These are phyloP conservation scores for Daboia siamensis DNA, from an alignment of 2,113 vertebrate genomes.

Conservation along the genomic window DNA sequence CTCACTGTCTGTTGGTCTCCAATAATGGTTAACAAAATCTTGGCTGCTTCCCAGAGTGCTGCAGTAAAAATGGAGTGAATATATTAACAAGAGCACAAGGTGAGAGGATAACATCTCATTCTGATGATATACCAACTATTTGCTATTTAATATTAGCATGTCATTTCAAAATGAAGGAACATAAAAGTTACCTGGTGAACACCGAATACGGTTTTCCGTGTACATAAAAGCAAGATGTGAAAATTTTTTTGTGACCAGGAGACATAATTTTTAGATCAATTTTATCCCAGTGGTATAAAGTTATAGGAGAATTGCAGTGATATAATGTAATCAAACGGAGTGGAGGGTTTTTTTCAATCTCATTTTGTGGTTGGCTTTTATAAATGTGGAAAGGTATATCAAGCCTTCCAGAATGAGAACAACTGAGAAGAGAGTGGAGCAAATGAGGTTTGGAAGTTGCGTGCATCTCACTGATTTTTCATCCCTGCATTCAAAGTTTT, in stretches of 20 bases:
- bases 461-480: neutral
- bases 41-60: conserved; percentile 10
- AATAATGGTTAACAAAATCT: conserved; percentile 22
- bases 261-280: neutral
- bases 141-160: neutral
- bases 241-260: neutral
- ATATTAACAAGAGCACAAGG: neutral
- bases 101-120: neutral
- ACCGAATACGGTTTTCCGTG: neutral
- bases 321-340: neutral
- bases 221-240: neutral
- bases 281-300: neutral
- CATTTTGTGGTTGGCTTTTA: neutral
- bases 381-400: neutral
- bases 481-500: neutral
- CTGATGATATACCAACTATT: neutral
- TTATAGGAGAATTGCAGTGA: neutral
- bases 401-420: neutral
- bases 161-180: neutral
- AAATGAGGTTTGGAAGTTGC: neutral
- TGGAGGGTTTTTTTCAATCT: neutral
- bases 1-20: conserved; percentile 19
- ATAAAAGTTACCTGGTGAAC: neutral
- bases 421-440: neutral
- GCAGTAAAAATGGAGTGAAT: neutral